phyloP scores from a whole-genome alignment of 2,113 vertebrate genomes.

The Hystrix brachyura region DNA sequence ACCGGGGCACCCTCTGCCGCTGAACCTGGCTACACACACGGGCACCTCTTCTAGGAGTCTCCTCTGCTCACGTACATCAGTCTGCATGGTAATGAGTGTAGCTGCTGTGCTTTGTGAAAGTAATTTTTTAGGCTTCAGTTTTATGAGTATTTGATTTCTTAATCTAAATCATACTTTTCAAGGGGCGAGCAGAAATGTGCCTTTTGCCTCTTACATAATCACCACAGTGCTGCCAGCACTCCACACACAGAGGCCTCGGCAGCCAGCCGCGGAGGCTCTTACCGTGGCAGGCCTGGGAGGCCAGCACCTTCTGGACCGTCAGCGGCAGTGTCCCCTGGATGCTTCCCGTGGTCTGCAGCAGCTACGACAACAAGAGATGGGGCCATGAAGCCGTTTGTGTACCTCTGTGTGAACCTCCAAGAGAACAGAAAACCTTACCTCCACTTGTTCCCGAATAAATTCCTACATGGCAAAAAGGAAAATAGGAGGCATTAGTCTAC shows the following conservation, averaged over 20 bases:
- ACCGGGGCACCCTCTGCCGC: neutral
- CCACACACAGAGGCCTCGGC: neutral
- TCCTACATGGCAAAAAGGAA: conserved; percentile 90
- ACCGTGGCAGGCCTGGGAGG: conserved; percentile 98
- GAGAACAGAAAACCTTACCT: conserved; percentile 89
- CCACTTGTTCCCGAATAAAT: conserved; percentile 95
- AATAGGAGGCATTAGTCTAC: conserved; percentile 55
- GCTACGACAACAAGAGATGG: conserved; percentile 84
- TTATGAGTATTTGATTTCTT: conserved; percentile 1
- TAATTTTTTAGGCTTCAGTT: neutral
- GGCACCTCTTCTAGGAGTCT: neutral
- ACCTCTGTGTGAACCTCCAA: neutral
- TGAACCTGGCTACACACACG: conserved; percentile 26
- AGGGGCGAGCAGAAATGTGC: neutral
- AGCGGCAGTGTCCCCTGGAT: conserved; percentile 92
- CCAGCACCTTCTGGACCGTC: conserved; percentile 95
- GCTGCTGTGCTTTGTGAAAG: conserved; percentile 40
- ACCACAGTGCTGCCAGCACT: neutral
- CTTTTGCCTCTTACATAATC: neutral
- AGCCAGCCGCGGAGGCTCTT: conserved; percentile 61
- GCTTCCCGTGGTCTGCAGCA: conserved; percentile 92
- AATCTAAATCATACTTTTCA: neutral
- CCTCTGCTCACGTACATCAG: neutral
- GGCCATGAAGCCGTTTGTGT: neutral
- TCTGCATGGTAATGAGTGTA: neutral